Evolutionary conservation across 2,113 vertebrate species (phyloP).

Genomic region (Perca flavescens): DNA sequence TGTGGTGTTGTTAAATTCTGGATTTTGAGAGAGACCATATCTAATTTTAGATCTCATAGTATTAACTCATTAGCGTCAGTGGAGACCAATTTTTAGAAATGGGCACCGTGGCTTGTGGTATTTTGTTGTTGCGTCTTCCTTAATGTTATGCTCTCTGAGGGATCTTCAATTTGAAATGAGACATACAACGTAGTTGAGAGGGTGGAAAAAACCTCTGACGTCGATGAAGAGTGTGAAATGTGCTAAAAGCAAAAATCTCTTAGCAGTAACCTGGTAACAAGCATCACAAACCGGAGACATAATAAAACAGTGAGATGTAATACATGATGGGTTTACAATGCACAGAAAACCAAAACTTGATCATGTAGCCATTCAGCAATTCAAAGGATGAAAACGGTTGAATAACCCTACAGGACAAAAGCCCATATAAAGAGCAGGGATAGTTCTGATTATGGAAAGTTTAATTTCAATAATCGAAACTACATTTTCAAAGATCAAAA

Average conservation of each 20-base stretch:
- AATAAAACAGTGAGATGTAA: slow-evolving; percentile 63
- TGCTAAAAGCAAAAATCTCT: slow-evolving; percentile 80
- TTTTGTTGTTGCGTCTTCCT: slow-evolving; percentile 62
- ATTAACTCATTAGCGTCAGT: slow-evolving; percentile 58
- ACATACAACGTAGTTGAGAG: slow-evolving; percentile 64
- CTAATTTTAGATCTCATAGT: slow-evolving; percentile 67
- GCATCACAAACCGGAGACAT: slow-evolving; percentile 59
- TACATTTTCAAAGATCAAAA: slow-evolving; percentile 31
- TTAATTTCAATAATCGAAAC: slow-evolving; percentile 26
- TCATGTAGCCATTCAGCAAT: slow-evolving; percentile 22
- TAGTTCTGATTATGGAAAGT: background rate
- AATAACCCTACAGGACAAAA: background rate
- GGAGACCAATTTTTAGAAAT: slow-evolving; percentile 63
- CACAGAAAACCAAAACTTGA: slow-evolving; percentile 25
- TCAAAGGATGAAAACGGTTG: slow-evolving; percentile 22
- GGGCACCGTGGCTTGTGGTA: slow-evolving; percentile 43
- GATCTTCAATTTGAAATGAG: slow-evolving; percentile 62
- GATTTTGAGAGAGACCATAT: slow-evolving; percentile 14
- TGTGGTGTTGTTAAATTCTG: slow-evolving; percentile 10
- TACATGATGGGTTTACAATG: slow-evolving; percentile 34
- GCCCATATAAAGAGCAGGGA: background rate
- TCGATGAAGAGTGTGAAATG: slow-evolving; percentile 77
- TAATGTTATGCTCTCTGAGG: slow-evolving; percentile 60
- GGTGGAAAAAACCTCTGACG: slow-evolving; percentile 74
- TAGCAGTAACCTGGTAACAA: slow-evolving; percentile 85